Base-by-base conservation (phyloP, 2,888 invertebrate genomes). In the Pseudanteris insignis region DNA sequence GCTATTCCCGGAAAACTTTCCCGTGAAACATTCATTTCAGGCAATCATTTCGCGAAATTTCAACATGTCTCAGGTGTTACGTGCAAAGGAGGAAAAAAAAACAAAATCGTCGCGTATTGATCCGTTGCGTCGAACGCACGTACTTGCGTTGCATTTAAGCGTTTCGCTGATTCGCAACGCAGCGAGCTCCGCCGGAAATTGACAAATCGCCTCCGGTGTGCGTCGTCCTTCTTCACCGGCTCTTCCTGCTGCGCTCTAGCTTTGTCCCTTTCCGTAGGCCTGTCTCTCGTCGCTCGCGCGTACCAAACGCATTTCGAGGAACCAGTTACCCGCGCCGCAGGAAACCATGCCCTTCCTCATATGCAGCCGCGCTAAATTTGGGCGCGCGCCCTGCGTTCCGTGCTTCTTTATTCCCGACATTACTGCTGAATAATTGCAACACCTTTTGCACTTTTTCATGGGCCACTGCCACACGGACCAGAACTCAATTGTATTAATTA, bases 171-270 rank as follows among this genome's bases (percentile, higher is more conserved):
- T n/a, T n/a, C n/a, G 37, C 37, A 36, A 47, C 50, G 36, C 50
- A 47, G 37, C 36, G 36, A 55, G 51, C 36, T 36, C 41, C 63
- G 64, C 66, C 68, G 66, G 68, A 68, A 68, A 69, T 69, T 66
- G 67, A 68, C 68, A 68, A 69, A 68, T 68, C 67, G 65, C 64
- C 66, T 64, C 41, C 58, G 58, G 63, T 58, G 57, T 21, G 29
- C 36, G 32, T 24, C 34, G 53, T 41, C 46, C 53, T 59, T 51
- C 46, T 43, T 32, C 26, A 13, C 24, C 38, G 8, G 8, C 30
- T 46, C 36, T 36, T 21, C 46, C 44, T 29, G 29, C 33, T 3
- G 26, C n/a, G n/a, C n/a, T n/a, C n/a, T n/a, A n/a, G n/a, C n/a
- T n/a, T n/a, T n/a, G 2, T 9, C 43, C 15, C 32, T 29, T 26